These are phyloP conservation scores for Gouania willdenowi DNA, from an alignment of 2,797 vertebrate genomes.

Conservation along the genomic window DNA sequence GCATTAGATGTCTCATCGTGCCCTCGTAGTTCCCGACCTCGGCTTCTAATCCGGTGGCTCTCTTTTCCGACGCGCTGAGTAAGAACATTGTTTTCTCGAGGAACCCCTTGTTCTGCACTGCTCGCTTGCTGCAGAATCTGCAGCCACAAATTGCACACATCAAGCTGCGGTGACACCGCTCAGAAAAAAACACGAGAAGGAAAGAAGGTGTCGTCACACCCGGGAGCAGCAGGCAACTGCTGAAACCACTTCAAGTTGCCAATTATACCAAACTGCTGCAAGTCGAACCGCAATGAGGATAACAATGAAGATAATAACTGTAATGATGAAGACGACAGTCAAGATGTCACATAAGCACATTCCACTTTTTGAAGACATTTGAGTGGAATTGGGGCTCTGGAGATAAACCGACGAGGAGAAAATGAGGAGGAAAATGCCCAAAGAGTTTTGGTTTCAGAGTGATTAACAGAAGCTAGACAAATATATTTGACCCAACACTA, in stretches of 20 bases:
- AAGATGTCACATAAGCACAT: slow-evolving; percentile 11
- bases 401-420: slow-evolving; percentile 22
- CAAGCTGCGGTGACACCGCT: slow-evolving; percentile 41
- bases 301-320: slow-evolving; percentile 40
- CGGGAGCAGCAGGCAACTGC: slow-evolving; percentile 43
- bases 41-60: slow-evolving; percentile 35
- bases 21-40: slow-evolving; percentile 42
- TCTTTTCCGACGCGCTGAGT: slow-evolving; percentile 13
- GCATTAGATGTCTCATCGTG: slow-evolving; percentile 45
- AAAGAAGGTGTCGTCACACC: slow-evolving; percentile 28
- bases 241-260: slow-evolving; percentile 50
- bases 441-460: slow-evolving; percentile 42
- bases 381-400: slow-evolving; percentile 29
- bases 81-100: slow-evolving; percentile 31
- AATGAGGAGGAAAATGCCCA: slow-evolving; percentile 28
- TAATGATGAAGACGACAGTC: slow-evolving; percentile 15
- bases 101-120: slow-evolving; percentile 42
- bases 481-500: slow-evolving; percentile 39
- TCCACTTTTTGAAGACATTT: slow-evolving; percentile 24
- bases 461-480: slow-evolving; percentile 23
- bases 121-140: slow-evolving; percentile 52
- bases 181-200: slow-evolving; percentile 33
- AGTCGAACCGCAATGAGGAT: slow-evolving; percentile 38
- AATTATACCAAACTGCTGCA: slow-evolving; percentile 59
- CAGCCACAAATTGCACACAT: slow-evolving; percentile 56